Evolutionary conservation across 2,888 invertebrate genomes (phyloP).

Genomic region (Drymonia ruficornis): DNA sequence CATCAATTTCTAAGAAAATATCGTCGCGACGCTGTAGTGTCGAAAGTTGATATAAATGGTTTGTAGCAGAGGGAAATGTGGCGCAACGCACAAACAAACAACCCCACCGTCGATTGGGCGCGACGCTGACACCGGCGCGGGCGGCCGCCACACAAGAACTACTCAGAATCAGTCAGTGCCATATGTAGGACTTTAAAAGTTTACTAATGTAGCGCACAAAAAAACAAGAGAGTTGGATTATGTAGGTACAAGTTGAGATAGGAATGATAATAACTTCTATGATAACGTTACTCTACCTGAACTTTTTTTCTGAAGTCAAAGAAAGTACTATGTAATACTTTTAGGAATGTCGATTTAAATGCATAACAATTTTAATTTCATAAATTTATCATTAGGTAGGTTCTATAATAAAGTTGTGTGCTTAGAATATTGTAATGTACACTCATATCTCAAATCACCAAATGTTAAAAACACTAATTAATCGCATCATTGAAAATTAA

Average conservation of each 20-base stretch:
- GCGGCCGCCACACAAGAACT: slow-evolving; percentile 62
- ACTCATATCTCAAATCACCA: no score
- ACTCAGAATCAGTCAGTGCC: slow-evolving; percentile 49
- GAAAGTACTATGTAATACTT: no score
- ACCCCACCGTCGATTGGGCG: slow-evolving; percentile 64
- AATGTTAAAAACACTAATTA: not conserved
- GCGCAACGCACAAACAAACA: slow-evolving; percentile 52
- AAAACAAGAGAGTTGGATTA: not conserved
- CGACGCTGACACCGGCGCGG: slow-evolving; percentile 52
- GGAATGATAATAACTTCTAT: no score
- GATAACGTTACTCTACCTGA: no score
- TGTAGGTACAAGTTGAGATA: no score
- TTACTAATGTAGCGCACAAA: not conserved
- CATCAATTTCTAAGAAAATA: not conserved
- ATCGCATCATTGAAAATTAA: slow-evolving; percentile 26
- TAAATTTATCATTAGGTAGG: no score
- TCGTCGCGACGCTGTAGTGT: slow-evolving; percentile 37
- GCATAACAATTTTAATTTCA: no score
- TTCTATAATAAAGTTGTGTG: no score
- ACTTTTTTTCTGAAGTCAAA: no score
- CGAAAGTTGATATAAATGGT: slow-evolving; percentile 68
- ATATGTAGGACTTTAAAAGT: not conserved
- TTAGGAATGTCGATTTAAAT: no score
- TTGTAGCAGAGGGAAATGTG: slow-evolving; percentile 55
- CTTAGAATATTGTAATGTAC: no score